These are phyloP conservation scores for Drosophila nigricruria DNA, from an alignment of 2,888 invertebrate species.

Conservation along the genomic window DNA sequence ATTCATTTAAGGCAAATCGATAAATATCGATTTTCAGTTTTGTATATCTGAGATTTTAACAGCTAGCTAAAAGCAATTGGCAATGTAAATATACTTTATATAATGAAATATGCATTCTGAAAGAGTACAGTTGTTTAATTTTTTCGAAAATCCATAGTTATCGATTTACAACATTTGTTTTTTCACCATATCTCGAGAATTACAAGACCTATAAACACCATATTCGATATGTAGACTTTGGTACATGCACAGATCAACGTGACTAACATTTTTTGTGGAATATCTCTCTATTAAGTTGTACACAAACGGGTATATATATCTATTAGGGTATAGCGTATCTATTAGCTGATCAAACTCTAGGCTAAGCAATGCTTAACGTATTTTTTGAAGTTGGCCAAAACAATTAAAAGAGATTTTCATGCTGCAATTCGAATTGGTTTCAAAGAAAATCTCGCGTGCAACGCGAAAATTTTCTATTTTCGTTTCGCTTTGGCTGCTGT, in stretches of 20 bases:
- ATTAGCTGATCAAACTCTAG: not conserved
- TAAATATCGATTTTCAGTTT: not conserved
- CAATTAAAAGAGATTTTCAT: slow-evolving; percentile 74
- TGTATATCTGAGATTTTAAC: rapidly evolving
- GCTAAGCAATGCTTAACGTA: not conserved
- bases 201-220: not conserved
- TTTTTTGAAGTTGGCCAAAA: slow-evolving; percentile 43
- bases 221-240: not conserved
- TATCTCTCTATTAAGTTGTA: not conserved
- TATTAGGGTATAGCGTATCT: too few species aligned
- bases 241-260: not conserved
- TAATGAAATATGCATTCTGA: not conserved
- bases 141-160: not conserved
- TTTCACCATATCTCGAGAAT: not conserved
- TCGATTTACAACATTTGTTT: not conserved
- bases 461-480: slow-evolving; percentile 69
- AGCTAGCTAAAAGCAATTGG: not conserved
- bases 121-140: not conserved
- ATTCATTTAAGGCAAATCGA: not conserved
- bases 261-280: not conserved
- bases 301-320: too few species aligned
- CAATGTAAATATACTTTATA: not conserved
- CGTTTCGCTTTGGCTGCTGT: slow-evolving; percentile 67
- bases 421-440: slow-evolving; percentile 68
- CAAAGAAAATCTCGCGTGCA: slow-evolving; percentile 65